Evolutionary conservation across 2,888 invertebrate species (phyloP), one percentile per base, ranked within the genome.

Genomic region (Neria commutata): DNA sequence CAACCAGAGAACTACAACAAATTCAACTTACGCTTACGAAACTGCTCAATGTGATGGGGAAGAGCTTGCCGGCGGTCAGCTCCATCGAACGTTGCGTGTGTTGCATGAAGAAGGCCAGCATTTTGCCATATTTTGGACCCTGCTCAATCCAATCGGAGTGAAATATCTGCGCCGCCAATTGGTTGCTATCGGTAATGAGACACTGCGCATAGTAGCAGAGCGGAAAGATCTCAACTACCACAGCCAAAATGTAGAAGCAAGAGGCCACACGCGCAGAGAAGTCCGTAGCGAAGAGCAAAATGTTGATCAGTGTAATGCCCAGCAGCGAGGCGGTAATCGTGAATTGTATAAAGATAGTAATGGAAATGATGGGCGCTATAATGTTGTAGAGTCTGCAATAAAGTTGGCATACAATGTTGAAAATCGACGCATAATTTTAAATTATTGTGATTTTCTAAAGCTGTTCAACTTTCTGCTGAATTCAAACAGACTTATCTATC

Each of bases 301-400:
- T 67, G 16, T 69, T 67, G 8, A 69, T 61, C 1, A 67, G 49
- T 1, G 65, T 63, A 1, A 49, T 46, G n/a, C 66, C 55, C 10
- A 69, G 60, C 19, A 62, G 55, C 21, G 42, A 48, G 6, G 65
- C 64, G 6, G 67, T 65, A 11, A 64, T 56, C 46, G 56, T 59
- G 40, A 69, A 67, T 52, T 69, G 69, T 14, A 67, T 50, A 25
- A 66, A 69, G 5, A 65, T 59, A 1, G 67, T 69, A 6, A 57
- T 51, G 1, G 65, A 67, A 16, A 67, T 66, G 2, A 69, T 50
- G 0, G 69, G 67, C 0, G 67, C 54, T 11, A 72, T 65, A 6
- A 66, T 66, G 10, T 65, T 60, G 40, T 63, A 63, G 6, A 68
- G 54, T 16, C 67, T 68, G 42, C 2, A 59, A 51, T 24, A n/a